A percentile compares a stretch with the other conserved stretches of the same genome.
These are phyloP conservation scores for Tetragonisca angustula DNA, from an alignment of 2,888 invertebrate species.

Conservation along the genomic window DNA sequence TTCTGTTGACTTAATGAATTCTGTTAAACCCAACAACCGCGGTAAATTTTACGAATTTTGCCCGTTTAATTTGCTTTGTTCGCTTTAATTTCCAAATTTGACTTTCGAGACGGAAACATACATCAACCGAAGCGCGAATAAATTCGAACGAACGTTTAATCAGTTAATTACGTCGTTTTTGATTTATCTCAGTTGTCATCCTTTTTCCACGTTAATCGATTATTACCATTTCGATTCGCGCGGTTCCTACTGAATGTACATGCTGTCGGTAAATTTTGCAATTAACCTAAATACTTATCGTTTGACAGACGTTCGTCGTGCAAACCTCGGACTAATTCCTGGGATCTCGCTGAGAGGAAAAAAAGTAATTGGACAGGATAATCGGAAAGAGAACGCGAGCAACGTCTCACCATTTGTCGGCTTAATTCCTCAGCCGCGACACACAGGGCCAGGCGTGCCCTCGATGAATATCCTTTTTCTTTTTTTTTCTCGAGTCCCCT, in stretches of 20 bases:
- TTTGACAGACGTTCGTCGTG: background rate
- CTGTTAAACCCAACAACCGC: background rate
- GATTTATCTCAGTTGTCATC: background rate
- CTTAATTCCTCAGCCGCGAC: constrained; percentile 15
- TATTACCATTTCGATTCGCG: background rate
- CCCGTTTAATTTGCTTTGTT: background rate
- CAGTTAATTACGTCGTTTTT: background rate
- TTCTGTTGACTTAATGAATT: background rate
- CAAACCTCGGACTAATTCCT: background rate
- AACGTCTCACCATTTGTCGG: constrained; percentile 4
- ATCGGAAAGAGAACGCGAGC: background rate
- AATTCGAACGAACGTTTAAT: background rate
- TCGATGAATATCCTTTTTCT: constrained; percentile 23
- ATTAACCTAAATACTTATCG: background rate
- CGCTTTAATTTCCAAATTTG: background rate
- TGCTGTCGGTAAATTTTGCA: background rate
- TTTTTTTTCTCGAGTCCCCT: constrained; percentile 12
- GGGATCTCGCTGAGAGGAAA: background rate
- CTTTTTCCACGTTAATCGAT: background rate
- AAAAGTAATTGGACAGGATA: background rate
- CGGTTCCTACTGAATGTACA: background rate
- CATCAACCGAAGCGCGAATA: too few species aligned
- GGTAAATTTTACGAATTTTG: background rate
- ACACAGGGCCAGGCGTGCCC: constrained; percentile 13
- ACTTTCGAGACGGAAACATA: too few species aligned